These are phyloP conservation scores for Siniperca knerii DNA, from an alignment of 2,113 vertebrate genomes.

Conservation along the genomic window DNA sequence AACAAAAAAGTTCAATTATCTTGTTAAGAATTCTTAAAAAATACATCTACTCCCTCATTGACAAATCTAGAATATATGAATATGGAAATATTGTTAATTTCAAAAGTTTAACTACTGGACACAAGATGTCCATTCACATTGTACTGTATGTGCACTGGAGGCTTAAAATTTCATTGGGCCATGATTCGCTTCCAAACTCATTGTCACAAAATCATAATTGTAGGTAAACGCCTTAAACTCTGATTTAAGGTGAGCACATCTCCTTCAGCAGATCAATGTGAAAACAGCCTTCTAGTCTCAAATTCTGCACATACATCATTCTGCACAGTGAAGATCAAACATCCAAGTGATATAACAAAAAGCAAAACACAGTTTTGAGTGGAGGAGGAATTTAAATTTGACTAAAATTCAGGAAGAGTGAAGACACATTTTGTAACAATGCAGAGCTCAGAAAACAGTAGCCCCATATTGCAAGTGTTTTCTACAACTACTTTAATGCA, in stretches of 20 bases:
- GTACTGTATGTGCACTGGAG: not conserved
- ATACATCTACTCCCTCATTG: no score
- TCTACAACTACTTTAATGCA: conserved; percentile 1
- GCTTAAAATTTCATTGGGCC: no score
- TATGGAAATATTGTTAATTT: not conserved
- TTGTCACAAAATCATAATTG: not conserved
- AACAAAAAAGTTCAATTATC: not conserved
- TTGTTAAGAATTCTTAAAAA: not conserved
- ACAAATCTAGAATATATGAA: not conserved
- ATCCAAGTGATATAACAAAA: not conserved
- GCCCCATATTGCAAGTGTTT: not conserved
- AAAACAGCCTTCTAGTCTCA: not conserved
- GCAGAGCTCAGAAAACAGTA: not conserved
- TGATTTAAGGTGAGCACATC: not conserved
- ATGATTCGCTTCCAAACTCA: not conserved
- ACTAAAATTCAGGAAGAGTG: not conserved
- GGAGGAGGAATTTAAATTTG: not conserved
- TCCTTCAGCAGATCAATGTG: not conserved
- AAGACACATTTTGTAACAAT: not conserved
- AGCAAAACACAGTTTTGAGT: not conserved
- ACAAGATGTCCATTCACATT: not conserved
- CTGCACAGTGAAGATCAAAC: not conserved
- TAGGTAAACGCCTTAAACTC: not conserved
- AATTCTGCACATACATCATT: not conserved
- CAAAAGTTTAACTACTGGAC: not conserved